A percentile compares a stretch with the other conserved stretches of the same genome.
Conservation (phyloP, 30 jellyfish, hydroid and myxozoan genomes). For the Chrysaora quinquecirrha region DNA sequence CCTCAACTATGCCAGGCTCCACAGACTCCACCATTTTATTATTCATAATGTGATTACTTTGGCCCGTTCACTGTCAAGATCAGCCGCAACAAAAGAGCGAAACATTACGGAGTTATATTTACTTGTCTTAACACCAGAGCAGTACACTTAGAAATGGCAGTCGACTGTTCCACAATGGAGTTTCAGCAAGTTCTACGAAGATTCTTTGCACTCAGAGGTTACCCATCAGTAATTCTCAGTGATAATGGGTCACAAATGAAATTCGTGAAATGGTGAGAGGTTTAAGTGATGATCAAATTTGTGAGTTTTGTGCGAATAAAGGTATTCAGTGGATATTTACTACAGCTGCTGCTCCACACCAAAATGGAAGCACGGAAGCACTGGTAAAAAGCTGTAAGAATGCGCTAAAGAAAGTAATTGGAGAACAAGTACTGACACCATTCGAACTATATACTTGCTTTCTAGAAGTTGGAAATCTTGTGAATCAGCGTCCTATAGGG, state of each 20-base stretch:
- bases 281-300: slow-evolving; percentile 29
- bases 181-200: slow-evolving; percentile 68
- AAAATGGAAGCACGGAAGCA: slow-evolving; percentile 75
- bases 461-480: slow-evolving; percentile 58
- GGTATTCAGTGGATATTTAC: slow-evolving; percentile 70
- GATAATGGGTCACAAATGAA: slow-evolving; percentile 77
- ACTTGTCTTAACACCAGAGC: slow-evolving; percentile 75
- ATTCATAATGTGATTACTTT: slow-evolving; percentile 54
- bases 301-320: slow-evolving; percentile 52
- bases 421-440: slow-evolving; percentile 60
- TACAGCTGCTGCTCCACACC: slow-evolving; percentile 79
- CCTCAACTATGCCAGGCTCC: slow-evolving; percentile 47
- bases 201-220: slow-evolving; percentile 72
- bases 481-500: slow-evolving; percentile 76
- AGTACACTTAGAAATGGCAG: slow-evolving; percentile 54
- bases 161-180: slow-evolving; percentile 52
- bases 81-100: slow-evolving; percentile 53
- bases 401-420: slow-evolving; percentile 42
- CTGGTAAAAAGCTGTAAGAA: slow-evolving; percentile 64
- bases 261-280: slow-evolving; percentile 56
- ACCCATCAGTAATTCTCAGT: slow-evolving; percentile 57
- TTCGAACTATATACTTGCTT: slow-evolving; percentile 61
- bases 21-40: slow-evolving; percentile 66
- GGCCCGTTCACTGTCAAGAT: slow-evolving; percentile 60
- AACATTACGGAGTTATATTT: slow-evolving; percentile 60